Evolutionary conservation across 2,797 vertebrate species (phyloP).

Genomic region (Galago senegalensis): DNA sequence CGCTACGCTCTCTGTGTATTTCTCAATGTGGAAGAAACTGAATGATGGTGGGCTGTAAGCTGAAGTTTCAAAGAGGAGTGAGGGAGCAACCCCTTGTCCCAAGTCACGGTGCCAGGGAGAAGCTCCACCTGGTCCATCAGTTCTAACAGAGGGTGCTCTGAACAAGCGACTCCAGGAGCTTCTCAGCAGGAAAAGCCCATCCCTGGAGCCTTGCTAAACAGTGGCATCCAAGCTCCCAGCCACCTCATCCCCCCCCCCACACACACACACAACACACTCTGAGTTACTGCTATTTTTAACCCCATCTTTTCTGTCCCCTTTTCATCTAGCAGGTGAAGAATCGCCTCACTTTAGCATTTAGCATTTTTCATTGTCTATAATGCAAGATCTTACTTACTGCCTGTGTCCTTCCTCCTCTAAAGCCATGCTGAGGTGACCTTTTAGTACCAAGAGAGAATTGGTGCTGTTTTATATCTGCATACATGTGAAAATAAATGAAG

Average conservation of each 20-base stretch:
- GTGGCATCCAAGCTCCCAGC: constrained; percentile 65
- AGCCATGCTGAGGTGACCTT: not conserved
- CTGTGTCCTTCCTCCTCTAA: not conserved
- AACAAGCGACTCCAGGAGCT: not conserved
- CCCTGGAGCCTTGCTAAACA: not conserved
- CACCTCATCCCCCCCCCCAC: not conserved
- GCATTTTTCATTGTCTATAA: constrained; percentile 73
- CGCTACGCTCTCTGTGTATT: not conserved
- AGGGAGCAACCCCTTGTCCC: not conserved
- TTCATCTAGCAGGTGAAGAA: constrained; percentile 74
- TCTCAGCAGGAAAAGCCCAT: accelerated
- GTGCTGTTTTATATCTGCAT: not conserved
- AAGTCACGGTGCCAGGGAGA: not conserved
- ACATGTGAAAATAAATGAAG: not conserved
- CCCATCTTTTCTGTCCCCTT: constrained; percentile 77
- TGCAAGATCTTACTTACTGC: constrained; percentile 58
- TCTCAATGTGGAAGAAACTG: not conserved
- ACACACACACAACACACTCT: constrained; percentile 39
- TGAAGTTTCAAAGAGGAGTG: not conserved
- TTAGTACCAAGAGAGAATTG: not conserved
- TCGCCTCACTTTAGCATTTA: constrained; percentile 59
- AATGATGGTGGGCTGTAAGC: not conserved
- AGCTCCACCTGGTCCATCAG: not conserved
- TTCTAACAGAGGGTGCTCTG: too few relatives aligned
- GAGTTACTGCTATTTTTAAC: constrained; percentile 80